Evolutionary conservation across 2,797 vertebrate species (phyloP).

Genomic region (Hozukius guyotensis): DNA sequence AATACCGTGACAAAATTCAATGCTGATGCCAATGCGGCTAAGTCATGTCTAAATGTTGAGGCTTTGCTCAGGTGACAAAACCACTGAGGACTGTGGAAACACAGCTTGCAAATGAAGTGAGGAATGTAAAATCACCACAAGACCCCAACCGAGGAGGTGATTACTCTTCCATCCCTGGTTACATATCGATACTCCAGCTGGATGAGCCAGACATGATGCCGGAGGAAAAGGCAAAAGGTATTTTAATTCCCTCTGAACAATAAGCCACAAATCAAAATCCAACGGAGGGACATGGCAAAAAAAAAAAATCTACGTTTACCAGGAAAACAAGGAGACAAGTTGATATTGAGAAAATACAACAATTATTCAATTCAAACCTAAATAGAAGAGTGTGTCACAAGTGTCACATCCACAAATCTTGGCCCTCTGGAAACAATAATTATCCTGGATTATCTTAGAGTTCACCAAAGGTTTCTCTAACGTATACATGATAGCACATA

Average conservation of each 20-base stretch:
- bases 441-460: neutral
- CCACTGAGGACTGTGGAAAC: constrained; percentile 31
- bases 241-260: neutral
- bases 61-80: constrained; percentile 41
- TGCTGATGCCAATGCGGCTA: neutral
- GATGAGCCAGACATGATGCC: constrained; percentile 15
- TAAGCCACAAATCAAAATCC: neutral
- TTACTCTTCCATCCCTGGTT: constrained; percentile 40
- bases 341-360: neutral
- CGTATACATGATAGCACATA: no score
- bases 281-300: neutral
- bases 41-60: constrained; percentile 17
- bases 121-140: constrained; percentile 35
- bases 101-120: constrained; percentile 22
- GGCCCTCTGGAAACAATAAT: neutral
- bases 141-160: constrained; percentile 34
- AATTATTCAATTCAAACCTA: neutral
- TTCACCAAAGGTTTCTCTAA: neutral
- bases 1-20: neutral
- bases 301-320: neutral
- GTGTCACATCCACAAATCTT: neutral
- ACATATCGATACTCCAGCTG: constrained; percentile 37
- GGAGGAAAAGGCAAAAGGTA: neutral
- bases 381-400: no score
- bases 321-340: neutral